Evolutionary conservation across 1,140 invertebrate species (phyloP).

Genomic region (Lordiphosa clarofinis): DNA sequence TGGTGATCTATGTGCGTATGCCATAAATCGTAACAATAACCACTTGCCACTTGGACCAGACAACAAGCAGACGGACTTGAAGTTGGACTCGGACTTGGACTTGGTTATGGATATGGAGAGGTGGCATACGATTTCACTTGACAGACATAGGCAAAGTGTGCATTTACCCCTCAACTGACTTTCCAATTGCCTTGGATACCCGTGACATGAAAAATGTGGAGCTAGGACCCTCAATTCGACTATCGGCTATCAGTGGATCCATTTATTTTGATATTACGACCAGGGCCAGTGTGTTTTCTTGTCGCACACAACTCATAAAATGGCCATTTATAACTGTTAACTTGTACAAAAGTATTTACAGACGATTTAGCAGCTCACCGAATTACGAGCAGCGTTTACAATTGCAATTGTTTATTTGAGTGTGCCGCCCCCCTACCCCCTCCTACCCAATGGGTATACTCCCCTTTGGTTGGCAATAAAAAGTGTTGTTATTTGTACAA

Average conservation of each 20-base stretch:
- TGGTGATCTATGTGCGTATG: conserved; percentile 64
- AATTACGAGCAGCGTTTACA: conserved; percentile 63
- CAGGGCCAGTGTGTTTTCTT: conserved; percentile 14
- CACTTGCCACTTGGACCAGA: conserved; percentile 60
- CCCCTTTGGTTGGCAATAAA: conserved; percentile 49
- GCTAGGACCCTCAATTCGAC: conserved; percentile 35
- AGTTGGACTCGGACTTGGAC: conserved; percentile 17
- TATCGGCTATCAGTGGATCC: conserved; percentile 34
- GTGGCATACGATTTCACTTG: conserved; percentile 69
- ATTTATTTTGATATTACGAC: conserved; percentile 52
- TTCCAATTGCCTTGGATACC: conserved; percentile 50
- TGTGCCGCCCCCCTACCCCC: conserved; percentile 16
- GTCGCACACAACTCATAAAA: conserved; percentile 73
- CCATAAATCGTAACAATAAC: conserved; percentile 76
- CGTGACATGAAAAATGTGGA: conserved; percentile 72
- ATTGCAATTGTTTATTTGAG: conserved; percentile 74
- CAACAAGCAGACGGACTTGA: conserved; percentile 46
- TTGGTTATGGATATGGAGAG: conserved; percentile 20
- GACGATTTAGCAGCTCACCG: conserved; percentile 71
- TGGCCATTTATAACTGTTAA: conserved; percentile 76
- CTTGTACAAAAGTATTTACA: conserved; percentile 77
- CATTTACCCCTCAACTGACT: conserved; percentile 50
- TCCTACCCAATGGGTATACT: neutral
- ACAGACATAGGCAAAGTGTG: conserved; percentile 58
- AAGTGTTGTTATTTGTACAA: conserved; percentile 64